Evolutionary conservation across 2,888 invertebrate species (phyloP).

Genomic region (Hyles lineata): DNA sequence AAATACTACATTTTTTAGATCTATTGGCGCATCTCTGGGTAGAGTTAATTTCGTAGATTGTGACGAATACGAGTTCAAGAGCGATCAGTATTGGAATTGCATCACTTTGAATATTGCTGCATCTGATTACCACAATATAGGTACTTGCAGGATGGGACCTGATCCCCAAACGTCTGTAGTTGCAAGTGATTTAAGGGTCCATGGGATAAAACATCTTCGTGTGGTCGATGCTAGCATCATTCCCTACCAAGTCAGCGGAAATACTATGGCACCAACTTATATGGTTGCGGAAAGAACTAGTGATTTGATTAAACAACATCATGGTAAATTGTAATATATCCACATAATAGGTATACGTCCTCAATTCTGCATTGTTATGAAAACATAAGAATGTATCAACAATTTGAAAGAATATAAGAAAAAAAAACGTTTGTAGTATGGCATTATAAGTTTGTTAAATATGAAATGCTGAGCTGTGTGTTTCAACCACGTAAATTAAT

Average conservation of each 20-base stretch:
- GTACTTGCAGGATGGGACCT: constrained; percentile 86
- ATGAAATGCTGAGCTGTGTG: too few relatives aligned
- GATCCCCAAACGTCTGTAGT: constrained; percentile 53
- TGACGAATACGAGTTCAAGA: constrained; percentile 52
- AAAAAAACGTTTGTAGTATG: too few relatives aligned
- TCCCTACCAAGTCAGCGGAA: constrained; percentile 90
- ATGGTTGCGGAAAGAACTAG: constrained; percentile 93
- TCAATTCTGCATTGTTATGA: too few relatives aligned
- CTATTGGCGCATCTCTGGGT: constrained; percentile 54
- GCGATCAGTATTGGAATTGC: constrained; percentile 61
- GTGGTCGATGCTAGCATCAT: constrained; percentile 92
- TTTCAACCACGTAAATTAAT: too few relatives aligned
- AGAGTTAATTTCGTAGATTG: constrained; percentile 56
- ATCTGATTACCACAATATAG: constrained; percentile 88
- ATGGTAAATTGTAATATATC: constrained; percentile 25
- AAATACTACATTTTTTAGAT: constrained; percentile 55
- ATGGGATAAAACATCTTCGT: constrained; percentile 87
- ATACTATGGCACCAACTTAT: constrained; percentile 90
- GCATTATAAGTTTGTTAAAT: too few relatives aligned
- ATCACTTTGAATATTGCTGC: constrained; percentile 74
- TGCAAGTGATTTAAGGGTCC: constrained; percentile 86
- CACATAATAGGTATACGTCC: too few relatives aligned
- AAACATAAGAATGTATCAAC: too few relatives aligned
- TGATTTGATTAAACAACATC: constrained; percentile 87
- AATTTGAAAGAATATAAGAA: too few relatives aligned